phyloP scores from a whole-genome alignment of 2,888 invertebrate genomes.

The Nomada ferruginata region DNA sequence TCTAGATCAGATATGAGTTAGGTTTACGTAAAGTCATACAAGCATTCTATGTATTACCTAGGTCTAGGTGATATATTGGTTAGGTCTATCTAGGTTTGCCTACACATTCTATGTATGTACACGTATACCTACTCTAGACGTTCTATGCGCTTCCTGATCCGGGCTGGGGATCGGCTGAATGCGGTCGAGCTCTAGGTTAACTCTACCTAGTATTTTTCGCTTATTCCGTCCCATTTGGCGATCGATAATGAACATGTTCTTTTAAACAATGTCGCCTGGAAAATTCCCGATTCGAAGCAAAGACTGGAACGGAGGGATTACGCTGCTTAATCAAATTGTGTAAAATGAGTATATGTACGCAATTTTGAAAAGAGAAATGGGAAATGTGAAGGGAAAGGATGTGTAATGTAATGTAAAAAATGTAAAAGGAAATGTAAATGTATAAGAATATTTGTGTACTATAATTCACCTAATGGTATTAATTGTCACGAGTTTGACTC shows the following conservation, averaged over 20 bases:
- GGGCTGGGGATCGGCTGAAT: slow-evolving; percentile 36
- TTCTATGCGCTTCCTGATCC: slow-evolving; percentile 40
- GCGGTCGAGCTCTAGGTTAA: slow-evolving; percentile 32
- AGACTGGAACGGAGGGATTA: too few relatives aligned
- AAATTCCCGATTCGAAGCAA: too few relatives aligned
- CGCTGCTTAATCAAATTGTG: too few relatives aligned
- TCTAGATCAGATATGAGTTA: slow-evolving; percentile 51
- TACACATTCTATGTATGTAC: slow-evolving; percentile 40
- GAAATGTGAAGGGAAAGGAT: too few relatives aligned
- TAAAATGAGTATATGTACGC: too few relatives aligned
- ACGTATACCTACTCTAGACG: background rate
- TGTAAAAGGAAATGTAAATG: too few relatives aligned
- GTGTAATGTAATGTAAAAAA: too few relatives aligned
- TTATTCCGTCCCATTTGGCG: slow-evolving; percentile 6
- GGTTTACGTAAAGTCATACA: slow-evolving; percentile 44
- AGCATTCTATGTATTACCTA: slow-evolving; percentile 20
- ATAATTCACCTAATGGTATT: too few relatives aligned
- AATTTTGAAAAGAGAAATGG: too few relatives aligned
- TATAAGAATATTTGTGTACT: too few relatives aligned
- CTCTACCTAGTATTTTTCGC: slow-evolving; percentile 23
- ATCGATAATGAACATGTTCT: slow-evolving; percentile 22
- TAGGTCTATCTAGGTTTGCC: slow-evolving; percentile 55
- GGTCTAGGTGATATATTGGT: slow-evolving; percentile 44
- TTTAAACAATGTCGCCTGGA: background rate
- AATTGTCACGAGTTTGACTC: background rate